These are phyloP conservation scores for Nothura maculosa DNA, from an alignment of 2,797 vertebrate genomes.

Conservation along the genomic window DNA sequence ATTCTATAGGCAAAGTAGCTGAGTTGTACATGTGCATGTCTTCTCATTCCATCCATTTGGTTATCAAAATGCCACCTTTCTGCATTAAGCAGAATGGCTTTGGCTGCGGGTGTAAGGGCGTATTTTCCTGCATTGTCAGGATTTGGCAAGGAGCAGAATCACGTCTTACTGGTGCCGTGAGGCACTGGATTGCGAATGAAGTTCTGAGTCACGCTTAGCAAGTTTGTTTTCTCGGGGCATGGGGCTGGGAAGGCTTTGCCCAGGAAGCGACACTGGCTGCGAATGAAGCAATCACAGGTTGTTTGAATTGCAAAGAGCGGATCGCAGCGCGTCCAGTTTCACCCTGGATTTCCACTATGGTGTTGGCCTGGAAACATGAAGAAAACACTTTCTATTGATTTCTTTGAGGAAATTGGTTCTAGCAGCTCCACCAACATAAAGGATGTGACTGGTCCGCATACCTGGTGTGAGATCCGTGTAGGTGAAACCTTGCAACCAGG, in stretches of 20 bases:
- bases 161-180: neutral
- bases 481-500: neutral
- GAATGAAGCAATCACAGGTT: neutral
- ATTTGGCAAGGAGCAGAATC: neutral
- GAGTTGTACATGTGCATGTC: neutral
- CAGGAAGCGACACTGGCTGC: neutral
- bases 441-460: neutral
- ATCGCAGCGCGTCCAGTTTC: neutral
- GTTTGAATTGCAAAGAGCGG: conserved; percentile 20
- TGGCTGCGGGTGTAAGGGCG: neutral
- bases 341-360: neutral
- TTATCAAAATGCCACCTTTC: neutral
- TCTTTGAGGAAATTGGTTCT: neutral
- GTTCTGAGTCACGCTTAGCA: neutral
- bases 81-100: neutral
- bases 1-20: neutral
- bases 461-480: fast-evolving
- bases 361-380: neutral
- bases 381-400: neutral
- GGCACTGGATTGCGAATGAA: neutral
- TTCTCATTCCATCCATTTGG: neutral
- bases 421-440: neutral
- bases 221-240: neutral
- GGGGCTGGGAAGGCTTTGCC: neutral
- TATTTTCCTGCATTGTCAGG: neutral